Conservation (phyloP, 2,888 invertebrate species). For the Apamea sordens region DNA sequence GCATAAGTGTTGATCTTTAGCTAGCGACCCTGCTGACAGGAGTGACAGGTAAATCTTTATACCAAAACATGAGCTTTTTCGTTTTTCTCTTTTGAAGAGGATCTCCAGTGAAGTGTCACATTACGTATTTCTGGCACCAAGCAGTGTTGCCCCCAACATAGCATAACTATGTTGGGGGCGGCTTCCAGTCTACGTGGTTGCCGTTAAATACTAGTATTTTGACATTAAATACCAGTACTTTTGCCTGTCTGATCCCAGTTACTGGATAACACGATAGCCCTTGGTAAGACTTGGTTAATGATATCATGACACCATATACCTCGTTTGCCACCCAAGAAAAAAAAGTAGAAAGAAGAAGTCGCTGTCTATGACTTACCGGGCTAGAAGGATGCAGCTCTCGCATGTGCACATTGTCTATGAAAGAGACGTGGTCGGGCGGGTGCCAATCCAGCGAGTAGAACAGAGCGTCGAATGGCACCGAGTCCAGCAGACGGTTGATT, state of each 20-base stretch:
- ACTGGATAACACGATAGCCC: too few relatives aligned
- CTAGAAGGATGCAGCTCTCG: slow-evolving; percentile 93
- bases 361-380: slow-evolving; percentile 87
- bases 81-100: too few relatives aligned
- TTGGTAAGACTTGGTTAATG: background rate
- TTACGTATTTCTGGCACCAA: background rate
- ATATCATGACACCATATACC: too few relatives aligned
- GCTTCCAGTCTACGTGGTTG: too few relatives aligned
- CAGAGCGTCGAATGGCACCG: slow-evolving; percentile 95
- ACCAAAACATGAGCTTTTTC: background rate
- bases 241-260: too few relatives aligned
- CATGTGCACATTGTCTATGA: slow-evolving; percentile 97
- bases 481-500: slow-evolving; percentile 95
- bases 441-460: slow-evolving; percentile 99
- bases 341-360: background rate
- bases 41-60: background rate
- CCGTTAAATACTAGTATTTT: too few relatives aligned
- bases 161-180: too few relatives aligned
- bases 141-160: background rate
- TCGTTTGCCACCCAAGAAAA: too few relatives aligned
- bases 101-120: too few relatives aligned
- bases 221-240: too few relatives aligned
- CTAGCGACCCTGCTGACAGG: background rate
- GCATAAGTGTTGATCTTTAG: background rate
- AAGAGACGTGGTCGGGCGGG: slow-evolving; percentile 98